Base-by-base conservation (phyloP, 2,888 invertebrate genomes). In the Chrysolina haemoptera region DNA sequence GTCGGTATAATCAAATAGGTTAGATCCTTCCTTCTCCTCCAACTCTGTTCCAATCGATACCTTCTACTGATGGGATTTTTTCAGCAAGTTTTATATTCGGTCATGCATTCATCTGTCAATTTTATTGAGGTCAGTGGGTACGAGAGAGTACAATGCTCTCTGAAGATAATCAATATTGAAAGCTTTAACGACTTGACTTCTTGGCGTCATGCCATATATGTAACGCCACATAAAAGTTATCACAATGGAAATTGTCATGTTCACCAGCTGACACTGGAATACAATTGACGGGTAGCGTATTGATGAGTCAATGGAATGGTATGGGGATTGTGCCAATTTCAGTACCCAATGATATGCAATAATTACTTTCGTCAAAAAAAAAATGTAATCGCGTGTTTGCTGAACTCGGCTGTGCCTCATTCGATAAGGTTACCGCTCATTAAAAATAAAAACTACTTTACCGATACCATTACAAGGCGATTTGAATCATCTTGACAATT, bases 121-220 rank as follows among this genome's bases (percentile, higher is more conserved):
- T 22, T 53, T 53, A 22, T 53, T 20, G 20, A 18, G 53, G 53
- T 53, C 53, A 53, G 53, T 48, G 16, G 48, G 10, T 48, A 16
- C 16, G n/a, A 16, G 11, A 16, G 11, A 48, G 48, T 53, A 53
- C 53, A 53, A 53, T 53, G 53, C 53, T 53, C 53, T 53, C 20
- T 20, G 53, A 53, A 11, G 2, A 53, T 53, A 53, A 53, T 53
- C 53, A 53, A 53, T 53, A 53, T 53, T 20, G 18, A 53, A 53
- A 53, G 53, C 53, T 5, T 53, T 10, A 48, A 53, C 53, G 53
- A 53, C 18, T 53, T 53, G 53, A 53, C 18, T 53, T 53, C 20
- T 53, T 53, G 53, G 53, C 53, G 18, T 53, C 22, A 12, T 53
- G 53, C 53, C 53, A 53, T 20, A 12, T 20, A 20, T 53, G 53